Percentiles rank a stretch among this genome's conserved stretches.
Evolutionary conservation across 2,888 invertebrate species (phyloP).

Genomic region (Oxyteleia sp.): DNA sequence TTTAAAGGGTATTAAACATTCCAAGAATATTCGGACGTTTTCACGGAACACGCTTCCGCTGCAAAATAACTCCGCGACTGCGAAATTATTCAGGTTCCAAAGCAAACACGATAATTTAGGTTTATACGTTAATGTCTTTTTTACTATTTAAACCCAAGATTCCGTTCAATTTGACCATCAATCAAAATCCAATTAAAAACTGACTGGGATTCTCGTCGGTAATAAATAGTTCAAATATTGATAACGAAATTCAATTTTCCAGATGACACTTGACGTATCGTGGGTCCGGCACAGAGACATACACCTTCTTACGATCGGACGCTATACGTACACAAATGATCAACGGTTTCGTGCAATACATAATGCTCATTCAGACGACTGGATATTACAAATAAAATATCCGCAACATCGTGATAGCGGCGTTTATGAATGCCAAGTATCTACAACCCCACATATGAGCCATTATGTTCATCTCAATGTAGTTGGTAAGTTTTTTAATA

Average conservation of each 20-base stretch:
- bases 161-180: background rate
- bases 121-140: background rate
- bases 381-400: slow-evolving; percentile 96
- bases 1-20: slow-evolving; percentile 54
- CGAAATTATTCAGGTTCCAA: slow-evolving; percentile 17
- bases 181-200: slow-evolving; percentile 8
- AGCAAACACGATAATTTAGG: slow-evolving; percentile 5
- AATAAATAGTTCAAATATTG: slow-evolving; percentile 22
- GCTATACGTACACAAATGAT: slow-evolving; percentile 97
- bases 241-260: slow-evolving; percentile 71
- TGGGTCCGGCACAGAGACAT: slow-evolving; percentile 97
- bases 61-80: slow-evolving; percentile 4
- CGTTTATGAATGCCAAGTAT: slow-evolving; percentile 97
- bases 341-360: slow-evolving; percentile 96
- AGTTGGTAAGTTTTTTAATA: slow-evolving; percentile 93
- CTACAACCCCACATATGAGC: slow-evolving; percentile 97
- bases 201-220: slow-evolving; percentile 3
- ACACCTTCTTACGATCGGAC: slow-evolving; percentile 95
- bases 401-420: slow-evolving; percentile 96
- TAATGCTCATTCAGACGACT: slow-evolving; percentile 95
- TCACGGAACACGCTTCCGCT: background rate
- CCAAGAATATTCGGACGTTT: slow-evolving; percentile 43
- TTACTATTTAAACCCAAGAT: too few species aligned
- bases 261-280: slow-evolving; percentile 94
- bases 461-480: slow-evolving; percentile 96